These are phyloP conservation scores for Pelusios castaneus DNA, from an alignment of 2,113 vertebrate species.

Conservation along the genomic window DNA sequence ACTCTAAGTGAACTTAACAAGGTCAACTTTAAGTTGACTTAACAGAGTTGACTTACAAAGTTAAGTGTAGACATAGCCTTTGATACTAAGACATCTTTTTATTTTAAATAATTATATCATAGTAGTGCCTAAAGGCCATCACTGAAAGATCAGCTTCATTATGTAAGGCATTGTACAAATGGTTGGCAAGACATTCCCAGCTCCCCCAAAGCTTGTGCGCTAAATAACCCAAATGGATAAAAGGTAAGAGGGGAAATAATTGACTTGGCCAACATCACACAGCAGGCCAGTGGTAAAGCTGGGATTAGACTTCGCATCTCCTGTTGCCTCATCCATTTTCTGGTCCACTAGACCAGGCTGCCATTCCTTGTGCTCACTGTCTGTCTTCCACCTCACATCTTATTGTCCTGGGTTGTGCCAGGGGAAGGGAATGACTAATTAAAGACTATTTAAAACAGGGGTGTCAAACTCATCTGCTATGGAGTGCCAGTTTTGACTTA, in stretches of 20 bases:
- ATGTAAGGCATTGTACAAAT: not conserved
- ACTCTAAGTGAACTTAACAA: too few species aligned
- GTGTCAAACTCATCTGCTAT: too few species aligned
- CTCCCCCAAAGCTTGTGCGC: not conserved
- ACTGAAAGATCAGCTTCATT: not conserved
- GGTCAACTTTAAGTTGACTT: too few species aligned
- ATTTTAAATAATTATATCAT: accelerated
- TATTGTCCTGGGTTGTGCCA: not conserved
- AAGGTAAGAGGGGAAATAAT: not conserved
- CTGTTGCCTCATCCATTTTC: not conserved
- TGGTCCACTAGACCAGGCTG: not conserved
- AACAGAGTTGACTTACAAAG: too few species aligned
- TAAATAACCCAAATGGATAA: not conserved
- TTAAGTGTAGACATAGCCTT: too few species aligned
- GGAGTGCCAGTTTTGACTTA: too few species aligned
- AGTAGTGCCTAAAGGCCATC: not conserved
- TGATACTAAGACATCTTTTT: not conserved
- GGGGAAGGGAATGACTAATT: not conserved
- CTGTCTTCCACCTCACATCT: not conserved
- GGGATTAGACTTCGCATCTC: too few species aligned
- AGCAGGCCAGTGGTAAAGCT: too few species aligned
- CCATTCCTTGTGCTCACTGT: not conserved
- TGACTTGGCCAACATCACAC: not conserved
- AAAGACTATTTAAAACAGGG: not conserved
- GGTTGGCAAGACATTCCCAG: not conserved